Conservation (phyloP, 2,113 vertebrate species). For the Macrotis lagotis region DNA sequence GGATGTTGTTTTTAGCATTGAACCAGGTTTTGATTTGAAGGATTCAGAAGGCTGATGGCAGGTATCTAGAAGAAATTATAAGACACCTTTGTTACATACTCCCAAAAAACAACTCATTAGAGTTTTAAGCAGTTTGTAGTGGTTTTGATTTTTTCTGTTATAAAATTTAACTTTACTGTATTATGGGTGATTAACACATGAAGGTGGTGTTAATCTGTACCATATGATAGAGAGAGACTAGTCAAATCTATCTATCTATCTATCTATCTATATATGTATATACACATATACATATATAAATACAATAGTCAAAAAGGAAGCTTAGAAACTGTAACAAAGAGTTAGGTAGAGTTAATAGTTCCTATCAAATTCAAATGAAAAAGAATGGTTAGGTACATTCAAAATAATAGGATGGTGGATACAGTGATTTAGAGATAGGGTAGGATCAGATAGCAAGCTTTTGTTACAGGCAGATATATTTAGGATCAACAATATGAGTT, state of each 20-base stretch:
- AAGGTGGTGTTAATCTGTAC: neutral
- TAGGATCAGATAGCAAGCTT: neutral
- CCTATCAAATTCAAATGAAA: neutral
- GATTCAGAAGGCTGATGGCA: conserved; percentile 74
- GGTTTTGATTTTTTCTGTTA: neutral
- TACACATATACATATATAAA: too few species aligned
- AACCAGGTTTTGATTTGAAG: conserved; percentile 69
- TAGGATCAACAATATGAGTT: neutral
- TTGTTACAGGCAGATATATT: neutral
- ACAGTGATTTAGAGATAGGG: neutral
- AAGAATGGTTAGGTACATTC: neutral
- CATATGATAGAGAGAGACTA: neutral
- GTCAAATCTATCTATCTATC: too few species aligned
- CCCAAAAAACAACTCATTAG: neutral
- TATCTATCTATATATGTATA: too few species aligned
- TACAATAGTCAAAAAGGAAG: neutral
- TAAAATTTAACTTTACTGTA: neutral
- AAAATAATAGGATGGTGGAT: neutral
- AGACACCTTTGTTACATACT: neutral
- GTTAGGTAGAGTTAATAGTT: neutral
- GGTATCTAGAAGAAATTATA: conserved; percentile 69
- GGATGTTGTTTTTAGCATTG: conserved; percentile 78
- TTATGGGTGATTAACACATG: neutral
- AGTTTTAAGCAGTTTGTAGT: neutral
- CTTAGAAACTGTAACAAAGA: neutral